These are phyloP conservation scores for Myotis daubentonii DNA, from an alignment of 2,797 vertebrate species.

Conservation along the genomic window DNA sequence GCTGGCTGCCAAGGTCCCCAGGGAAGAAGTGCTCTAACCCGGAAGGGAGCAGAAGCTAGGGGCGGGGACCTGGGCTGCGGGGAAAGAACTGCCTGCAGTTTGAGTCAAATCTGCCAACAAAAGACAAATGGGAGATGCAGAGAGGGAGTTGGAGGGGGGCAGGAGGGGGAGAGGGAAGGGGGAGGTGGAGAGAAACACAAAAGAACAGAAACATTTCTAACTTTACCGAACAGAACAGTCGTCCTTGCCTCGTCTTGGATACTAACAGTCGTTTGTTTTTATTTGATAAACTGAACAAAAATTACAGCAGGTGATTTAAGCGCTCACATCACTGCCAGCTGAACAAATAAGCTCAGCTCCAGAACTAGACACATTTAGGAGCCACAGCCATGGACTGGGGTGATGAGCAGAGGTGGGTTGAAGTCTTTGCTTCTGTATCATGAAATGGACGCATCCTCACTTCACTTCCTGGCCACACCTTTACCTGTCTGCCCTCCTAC, in stretches of 20 bases:
- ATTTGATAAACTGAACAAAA: too few species aligned
- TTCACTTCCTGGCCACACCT: fast-evolving
- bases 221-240: not conserved
- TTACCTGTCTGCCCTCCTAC: not conserved
- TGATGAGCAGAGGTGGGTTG: not conserved
- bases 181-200: too few species aligned
- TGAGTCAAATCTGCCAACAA: not conserved
- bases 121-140: not conserved
- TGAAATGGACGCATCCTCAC: too few species aligned
- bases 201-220: not conserved
- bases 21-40: not conserved
- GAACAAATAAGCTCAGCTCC: not conserved
- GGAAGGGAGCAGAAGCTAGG: not conserved
- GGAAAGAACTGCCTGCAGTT: not conserved
- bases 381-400: too few species aligned
- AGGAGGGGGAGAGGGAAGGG: fast-evolving
- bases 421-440: not conserved
- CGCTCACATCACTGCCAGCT: too few species aligned
- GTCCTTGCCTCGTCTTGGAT: too few species aligned
- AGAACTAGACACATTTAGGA: not conserved
- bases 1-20: not conserved
- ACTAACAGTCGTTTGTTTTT: too few species aligned
- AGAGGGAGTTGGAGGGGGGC: not conserved
- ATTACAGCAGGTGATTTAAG: too few species aligned
- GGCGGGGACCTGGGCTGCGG: not conserved